Evolutionary conservation across 1,140 invertebrate genomes (phyloP).

Genomic region (Leptonema lineaticorne): DNA sequence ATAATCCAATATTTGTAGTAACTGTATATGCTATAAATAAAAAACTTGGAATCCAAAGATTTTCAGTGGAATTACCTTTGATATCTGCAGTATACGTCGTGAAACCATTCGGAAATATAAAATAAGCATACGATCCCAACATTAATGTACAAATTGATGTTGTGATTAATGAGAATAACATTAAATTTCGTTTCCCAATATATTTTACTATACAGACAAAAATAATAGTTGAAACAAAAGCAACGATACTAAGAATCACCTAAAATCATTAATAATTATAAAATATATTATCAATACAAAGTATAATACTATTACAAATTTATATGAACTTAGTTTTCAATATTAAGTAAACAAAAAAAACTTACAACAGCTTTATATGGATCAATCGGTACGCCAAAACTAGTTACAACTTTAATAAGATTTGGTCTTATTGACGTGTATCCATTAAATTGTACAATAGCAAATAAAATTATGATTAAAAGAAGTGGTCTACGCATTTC

Average conservation of each 20-base stretch:
- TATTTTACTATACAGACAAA: conserved; percentile 58
- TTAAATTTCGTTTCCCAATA: conserved; percentile 50
- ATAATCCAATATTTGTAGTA: conserved; percentile 31
- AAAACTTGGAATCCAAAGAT: conserved; percentile 40
- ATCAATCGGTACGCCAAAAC: conserved; percentile 53
- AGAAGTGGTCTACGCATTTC: conserved; percentile 55
- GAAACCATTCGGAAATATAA: conserved; percentile 21
- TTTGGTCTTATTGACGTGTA: conserved; percentile 62
- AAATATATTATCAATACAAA: too few relatives aligned
- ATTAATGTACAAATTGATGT: conserved; percentile 41
- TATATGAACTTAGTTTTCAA: not conserved
- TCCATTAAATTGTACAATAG: conserved; percentile 55
- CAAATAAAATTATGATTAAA: conserved; percentile 54
- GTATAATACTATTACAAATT: not conserved
- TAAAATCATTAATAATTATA: too few relatives aligned
- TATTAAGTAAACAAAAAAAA: conserved; percentile 23
- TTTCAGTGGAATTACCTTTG: not conserved
- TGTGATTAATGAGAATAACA: conserved; percentile 44
- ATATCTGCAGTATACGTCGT: conserved; percentile 10
- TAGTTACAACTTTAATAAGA: conserved; percentile 57
- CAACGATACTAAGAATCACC: conserved; percentile 29
- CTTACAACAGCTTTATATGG: conserved; percentile 52
- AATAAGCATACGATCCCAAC: conserved; percentile 39
- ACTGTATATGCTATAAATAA: conserved; percentile 33
- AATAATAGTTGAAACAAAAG: conserved; percentile 45